Evolutionary conservation across 2,113 vertebrate genomes (phyloP).

Genomic region (Paramisgurnus dabryanus): DNA sequence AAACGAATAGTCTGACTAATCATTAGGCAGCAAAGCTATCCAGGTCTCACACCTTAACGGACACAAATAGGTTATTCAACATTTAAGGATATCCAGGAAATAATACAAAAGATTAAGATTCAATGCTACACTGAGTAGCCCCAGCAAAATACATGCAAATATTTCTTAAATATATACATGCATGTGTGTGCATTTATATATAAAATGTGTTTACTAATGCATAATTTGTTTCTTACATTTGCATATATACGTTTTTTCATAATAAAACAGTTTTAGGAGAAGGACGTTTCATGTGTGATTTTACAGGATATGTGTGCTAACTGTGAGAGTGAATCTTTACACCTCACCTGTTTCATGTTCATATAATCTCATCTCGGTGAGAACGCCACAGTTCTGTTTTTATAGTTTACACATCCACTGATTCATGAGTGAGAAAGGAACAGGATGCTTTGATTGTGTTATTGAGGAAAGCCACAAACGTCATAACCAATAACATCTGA

Average conservation of each 20-base stretch:
- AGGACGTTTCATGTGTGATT: neutral
- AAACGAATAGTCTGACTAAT: too few species aligned
- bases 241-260: neutral
- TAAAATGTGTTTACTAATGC: too few species aligned
- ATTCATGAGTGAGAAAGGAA: neutral
- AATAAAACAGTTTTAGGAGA: neutral
- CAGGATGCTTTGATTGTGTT: conserved; percentile 9
- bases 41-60: neutral
- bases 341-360: conserved; percentile 1
- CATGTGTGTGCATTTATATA: too few species aligned
- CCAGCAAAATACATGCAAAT: too few species aligned
- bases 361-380: conserved; percentile 11
- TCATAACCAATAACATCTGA: neutral
- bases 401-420: neutral
- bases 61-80: neutral
- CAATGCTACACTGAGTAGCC: too few species aligned
- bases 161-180: too few species aligned
- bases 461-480: neutral
- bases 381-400: neutral
- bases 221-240: neutral
- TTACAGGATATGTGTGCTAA: neutral
- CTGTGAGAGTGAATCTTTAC: conserved; percentile 5
- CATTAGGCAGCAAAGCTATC: neutral
- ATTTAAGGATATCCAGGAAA: neutral
- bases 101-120: neutral